Percentiles rank a stretch among this genome's conserved stretches.
Evolutionary conservation across 2,888 invertebrate species (phyloP).

Genomic region (Phyllotreta cruciferae): DNA sequence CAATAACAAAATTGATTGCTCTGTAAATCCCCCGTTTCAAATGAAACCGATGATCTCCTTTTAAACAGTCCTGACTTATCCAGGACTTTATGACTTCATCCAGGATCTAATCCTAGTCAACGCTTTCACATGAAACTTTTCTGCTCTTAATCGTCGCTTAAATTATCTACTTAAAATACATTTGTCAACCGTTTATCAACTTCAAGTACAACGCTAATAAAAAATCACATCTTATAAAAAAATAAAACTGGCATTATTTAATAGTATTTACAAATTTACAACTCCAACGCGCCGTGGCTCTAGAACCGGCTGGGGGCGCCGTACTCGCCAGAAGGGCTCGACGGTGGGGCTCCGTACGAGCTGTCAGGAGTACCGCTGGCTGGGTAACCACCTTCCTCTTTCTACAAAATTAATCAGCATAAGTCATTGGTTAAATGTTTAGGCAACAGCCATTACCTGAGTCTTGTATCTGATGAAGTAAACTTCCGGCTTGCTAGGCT

Average conservation of each 20-base stretch:
- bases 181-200: slow-evolving; percentile 37
- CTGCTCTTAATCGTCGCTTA: background rate
- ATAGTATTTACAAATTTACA: slow-evolving; percentile 41
- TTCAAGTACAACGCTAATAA: slow-evolving; percentile 19
- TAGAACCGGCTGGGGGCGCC: slow-evolving; percentile 62
- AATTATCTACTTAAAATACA: slow-evolving; percentile 23
- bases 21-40: background rate
- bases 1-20: too few species aligned
- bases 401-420: slow-evolving; percentile 43
- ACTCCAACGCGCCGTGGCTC: slow-evolving; percentile 17
- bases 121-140: background rate
- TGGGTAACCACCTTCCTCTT: slow-evolving; percentile 59
- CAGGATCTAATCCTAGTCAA: too few species aligned
- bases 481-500: slow-evolving; percentile 88
- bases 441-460: slow-evolving; percentile 64
- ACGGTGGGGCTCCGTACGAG: slow-evolving; percentile 63
- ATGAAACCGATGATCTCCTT: too few species aligned
- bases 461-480: slow-evolving; percentile 91
- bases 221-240: slow-evolving; percentile 35
- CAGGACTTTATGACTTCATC: too few species aligned
- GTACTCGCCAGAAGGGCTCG: slow-evolving; percentile 65
- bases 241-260: slow-evolving; percentile 38
- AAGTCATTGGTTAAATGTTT: too few species aligned
- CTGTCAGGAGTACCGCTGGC: slow-evolving; percentile 58
- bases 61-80: too few species aligned